A percentile compares a stretch with the other conserved stretches of the same genome.
These are phyloP conservation scores for Syncerus caffer DNA, from an alignment of 2,797 vertebrate species.

Conservation along the genomic window DNA sequence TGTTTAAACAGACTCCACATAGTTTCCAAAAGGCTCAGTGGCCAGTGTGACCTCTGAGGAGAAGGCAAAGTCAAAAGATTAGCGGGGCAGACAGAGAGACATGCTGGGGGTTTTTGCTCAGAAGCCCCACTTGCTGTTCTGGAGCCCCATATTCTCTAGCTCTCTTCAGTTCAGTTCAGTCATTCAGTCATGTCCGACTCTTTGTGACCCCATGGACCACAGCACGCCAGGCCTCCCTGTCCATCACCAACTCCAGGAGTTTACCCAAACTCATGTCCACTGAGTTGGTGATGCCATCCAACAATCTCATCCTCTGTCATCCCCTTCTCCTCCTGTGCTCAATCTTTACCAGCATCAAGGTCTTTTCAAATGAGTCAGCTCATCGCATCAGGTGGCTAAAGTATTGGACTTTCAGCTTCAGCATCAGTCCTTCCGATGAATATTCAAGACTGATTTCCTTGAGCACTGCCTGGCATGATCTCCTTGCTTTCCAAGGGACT, in stretches of 20 bases:
- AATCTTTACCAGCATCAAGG: neutral
- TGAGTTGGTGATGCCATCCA: neutral
- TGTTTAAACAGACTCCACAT: neutral
- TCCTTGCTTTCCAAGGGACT: neutral
- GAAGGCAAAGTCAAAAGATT: accelerated
- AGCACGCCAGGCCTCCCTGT: neutral
- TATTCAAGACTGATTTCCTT: neutral
- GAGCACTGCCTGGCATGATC: neutral
- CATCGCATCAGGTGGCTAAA: neutral
- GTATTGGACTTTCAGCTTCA: neutral
- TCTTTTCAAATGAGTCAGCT: neutral
- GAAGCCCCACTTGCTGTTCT: neutral
- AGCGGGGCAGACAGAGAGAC: accelerated
- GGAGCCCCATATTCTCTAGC: neutral
- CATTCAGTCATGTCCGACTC: accelerated
- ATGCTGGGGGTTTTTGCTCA: neutral
- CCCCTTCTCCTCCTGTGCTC: neutral
- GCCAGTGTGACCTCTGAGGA: neutral
- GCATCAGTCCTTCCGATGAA: neutral
- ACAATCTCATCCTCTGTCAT: neutral
- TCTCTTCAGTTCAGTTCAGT: neutral
- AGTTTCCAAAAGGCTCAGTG: accelerated
- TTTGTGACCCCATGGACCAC: neutral
- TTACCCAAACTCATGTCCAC: neutral
- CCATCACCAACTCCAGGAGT: neutral